Evolutionary conservation across 1,140 invertebrate genomes (phyloP), one percentile per base, ranked within the genome.

Genomic region (Zaprionus capensis): DNA sequence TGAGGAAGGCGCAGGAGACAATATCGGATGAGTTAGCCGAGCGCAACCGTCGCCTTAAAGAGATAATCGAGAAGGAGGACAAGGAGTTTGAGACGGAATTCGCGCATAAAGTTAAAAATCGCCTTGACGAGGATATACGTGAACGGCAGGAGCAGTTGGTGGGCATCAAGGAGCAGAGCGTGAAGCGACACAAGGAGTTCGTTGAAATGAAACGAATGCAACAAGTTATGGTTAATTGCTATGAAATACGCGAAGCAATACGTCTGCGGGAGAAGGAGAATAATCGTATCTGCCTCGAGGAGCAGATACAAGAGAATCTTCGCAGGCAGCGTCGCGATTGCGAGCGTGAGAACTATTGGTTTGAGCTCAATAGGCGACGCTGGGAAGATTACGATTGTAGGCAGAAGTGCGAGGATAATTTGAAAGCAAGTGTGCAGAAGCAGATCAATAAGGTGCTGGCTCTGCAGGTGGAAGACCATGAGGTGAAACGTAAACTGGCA

Each of bases 231-330:
- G 53, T 73, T 5, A 81, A 80, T 58, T 92, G 91, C 71, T 85
- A 91, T 58, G 91, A 92, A 59, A 74, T 92, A 6, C 91, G 91
- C n/a, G 80, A 92, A 57, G 80, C 78, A 0, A 14, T 91, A 65
- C 71, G 91, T 1, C 68, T 73, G 14, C 73, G 78, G 41, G 82
- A 92, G 22, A 57, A 77, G 15, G 38, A 62, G n/a, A 74, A 91
- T n/a, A 80, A 72, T 0, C 78, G 78, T 17, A 64, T 81, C 5
- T 74, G 81, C 20, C 91, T 91, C 22, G 71, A 81, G 70, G 85
- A 92, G 53, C 91, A 92, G 58, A 92, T 92, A 7, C 58, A 66
- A 15, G 91, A 92, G 31, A 91, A 92, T 15, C 31, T 69, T 17
- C 74, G 85, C 14, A 71, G 68, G 53, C 66, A 80, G 59, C 56